Conservation (phyloP, 2,888 invertebrate species). For the Drosophila mulleri region DNA sequence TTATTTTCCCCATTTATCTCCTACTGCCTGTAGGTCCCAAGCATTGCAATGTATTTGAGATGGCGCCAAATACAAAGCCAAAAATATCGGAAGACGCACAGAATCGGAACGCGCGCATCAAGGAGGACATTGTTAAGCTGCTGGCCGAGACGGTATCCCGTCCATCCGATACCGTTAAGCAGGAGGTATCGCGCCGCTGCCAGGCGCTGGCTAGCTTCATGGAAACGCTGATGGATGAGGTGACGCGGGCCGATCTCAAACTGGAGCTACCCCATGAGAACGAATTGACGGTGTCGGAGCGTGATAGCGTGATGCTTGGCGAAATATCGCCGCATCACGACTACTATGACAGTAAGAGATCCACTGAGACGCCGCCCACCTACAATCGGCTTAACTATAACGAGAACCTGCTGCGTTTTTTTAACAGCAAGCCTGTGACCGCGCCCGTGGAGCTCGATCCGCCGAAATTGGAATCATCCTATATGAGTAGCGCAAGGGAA, state of each 20-base stretch:
- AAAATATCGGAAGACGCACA: conserved; percentile 88
- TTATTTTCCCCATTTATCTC: background rate
- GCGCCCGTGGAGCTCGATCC: conserved; percentile 86
- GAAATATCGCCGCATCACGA: conserved; percentile 94
- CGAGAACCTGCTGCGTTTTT: conserved; percentile 91
- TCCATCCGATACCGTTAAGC: conserved; percentile 87
- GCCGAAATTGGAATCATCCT: conserved; percentile 83
- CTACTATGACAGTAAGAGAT: conserved; percentile 91
- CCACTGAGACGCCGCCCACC: conserved; percentile 92
- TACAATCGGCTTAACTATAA: conserved; percentile 95
- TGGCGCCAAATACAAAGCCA: conserved; percentile 78
- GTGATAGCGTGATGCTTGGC: conserved; percentile 92
- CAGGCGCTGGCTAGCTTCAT: conserved; percentile 91
- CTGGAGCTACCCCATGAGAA: conserved; percentile 87
- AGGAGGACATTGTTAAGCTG: conserved; percentile 89
- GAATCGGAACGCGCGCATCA: conserved; percentile 87
- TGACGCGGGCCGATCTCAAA: conserved; percentile 87
- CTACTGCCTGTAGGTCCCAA: conserved; percentile 87
- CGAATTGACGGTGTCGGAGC: conserved; percentile 87
- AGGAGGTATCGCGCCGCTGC: conserved; percentile 89
- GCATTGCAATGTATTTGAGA: conserved; percentile 91
- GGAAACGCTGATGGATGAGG: conserved; percentile 90
- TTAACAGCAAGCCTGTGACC: conserved; percentile 89
- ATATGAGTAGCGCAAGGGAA: conserved; percentile 80
- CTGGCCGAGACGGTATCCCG: conserved; percentile 88